phyloP scores from a whole-genome alignment of 2,888 invertebrate genomes.

The Amiota mariae region DNA sequence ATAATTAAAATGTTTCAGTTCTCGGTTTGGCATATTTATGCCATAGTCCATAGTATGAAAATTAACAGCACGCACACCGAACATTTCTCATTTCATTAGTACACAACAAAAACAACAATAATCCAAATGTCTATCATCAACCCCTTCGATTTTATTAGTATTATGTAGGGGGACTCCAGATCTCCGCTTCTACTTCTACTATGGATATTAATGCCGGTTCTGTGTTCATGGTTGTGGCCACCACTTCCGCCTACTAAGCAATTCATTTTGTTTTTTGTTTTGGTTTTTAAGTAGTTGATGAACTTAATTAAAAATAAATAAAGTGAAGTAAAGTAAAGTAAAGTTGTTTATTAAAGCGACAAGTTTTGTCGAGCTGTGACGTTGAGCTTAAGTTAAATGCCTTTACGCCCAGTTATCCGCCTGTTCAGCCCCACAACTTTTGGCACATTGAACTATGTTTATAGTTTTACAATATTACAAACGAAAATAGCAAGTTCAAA shows the following conservation, averaged over 20 bases:
- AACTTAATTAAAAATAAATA: conserved; percentile 65
- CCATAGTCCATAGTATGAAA: too few species aligned
- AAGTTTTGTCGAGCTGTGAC: conserved; percentile 9
- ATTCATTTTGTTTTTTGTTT: conserved; percentile 56
- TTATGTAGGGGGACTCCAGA: neutral
- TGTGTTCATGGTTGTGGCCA: neutral
- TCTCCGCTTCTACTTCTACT: too few species aligned
- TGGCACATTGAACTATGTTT: conserved; percentile 7
- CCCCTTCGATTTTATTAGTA: neutral
- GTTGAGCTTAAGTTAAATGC: too few species aligned
- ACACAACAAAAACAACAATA: too few species aligned
- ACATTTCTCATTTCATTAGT: too few species aligned
- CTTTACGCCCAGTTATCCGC: neutral
- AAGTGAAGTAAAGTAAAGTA: conserved; percentile 54
- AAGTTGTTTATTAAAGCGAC: conserved; percentile 59
- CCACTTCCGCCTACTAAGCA: conserved; percentile 29
- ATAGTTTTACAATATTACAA: neutral
- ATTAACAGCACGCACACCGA: too few species aligned
- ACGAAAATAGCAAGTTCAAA: conserved; percentile 21
- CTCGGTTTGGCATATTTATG: too few species aligned
- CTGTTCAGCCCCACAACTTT: neutral
- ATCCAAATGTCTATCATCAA: neutral
- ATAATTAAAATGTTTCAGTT: too few species aligned
- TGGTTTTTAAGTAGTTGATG: conserved; percentile 59
- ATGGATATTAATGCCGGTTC: too few species aligned